Base-by-base conservation (phyloP, 1,140 invertebrate genomes). In the Drosophila malerkotliana region DNA sequence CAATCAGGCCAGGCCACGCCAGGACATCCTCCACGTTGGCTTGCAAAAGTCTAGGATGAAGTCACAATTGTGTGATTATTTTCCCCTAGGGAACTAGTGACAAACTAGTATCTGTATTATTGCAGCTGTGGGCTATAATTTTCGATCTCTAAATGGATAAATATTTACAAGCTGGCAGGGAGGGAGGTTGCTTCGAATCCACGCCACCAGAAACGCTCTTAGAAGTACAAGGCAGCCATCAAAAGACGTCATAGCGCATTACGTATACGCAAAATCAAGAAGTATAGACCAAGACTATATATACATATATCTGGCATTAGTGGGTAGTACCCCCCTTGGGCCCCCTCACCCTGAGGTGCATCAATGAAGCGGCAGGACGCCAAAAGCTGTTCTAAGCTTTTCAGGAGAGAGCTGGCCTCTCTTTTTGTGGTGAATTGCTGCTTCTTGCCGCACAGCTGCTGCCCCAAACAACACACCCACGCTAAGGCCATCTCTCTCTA, bases 201-300 rank as follows among this genome's bases (percentile, higher is more conserved):
- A 37, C 66, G 62, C 30, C 21, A 28, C 26, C 26, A 28, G 26
- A 5, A 28, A 6, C 5, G 6, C 26, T 47, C 7, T 55, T 55
- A 39, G 37, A 32, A 56, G 57, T 9, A 57, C 12, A 14, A 37
- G 41, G 53, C 52, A 41, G 49, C 37, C 82, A 64, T 77, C 52
- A 64, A 87, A 87, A 87, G 81, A 87, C 81, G 81, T 85, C 81
- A 85, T 74, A 87, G 67, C 73, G 63, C 69, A 87, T 87, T 85
- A 85, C 81, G 82, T 85, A 85, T 85, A 87, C 82, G 82, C 59
- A 81, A 64, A 24, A 55, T 61, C 56, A 47, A 37, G 51, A 55
- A 60, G 73, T 76, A 74, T 41, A 55, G 45, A 26, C 54, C 21
- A 30, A 21, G 44, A 49, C 67, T 41, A 21, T 45, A 57, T 30